Base-by-base conservation (phyloP, 2,113 vertebrate genomes). In the Emberiza fucata region DNA sequence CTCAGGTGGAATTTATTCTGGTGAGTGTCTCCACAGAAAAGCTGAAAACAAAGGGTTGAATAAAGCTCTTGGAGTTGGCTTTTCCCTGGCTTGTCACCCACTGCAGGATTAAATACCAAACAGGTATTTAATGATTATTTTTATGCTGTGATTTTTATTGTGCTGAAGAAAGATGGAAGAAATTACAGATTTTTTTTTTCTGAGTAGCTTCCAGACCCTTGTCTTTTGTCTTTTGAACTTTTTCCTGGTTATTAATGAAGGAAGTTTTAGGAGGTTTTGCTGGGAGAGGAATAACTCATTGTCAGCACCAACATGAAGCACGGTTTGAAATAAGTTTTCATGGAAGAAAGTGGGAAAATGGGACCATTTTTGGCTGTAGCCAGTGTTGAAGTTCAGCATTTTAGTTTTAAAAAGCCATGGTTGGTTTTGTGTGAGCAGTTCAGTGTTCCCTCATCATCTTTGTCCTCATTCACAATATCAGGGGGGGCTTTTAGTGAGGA, bases 1-100 rank as follows among this genome's bases (percentile, higher is more conserved):
- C 92, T 92, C 40, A 10, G 56, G 82, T 89, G 51, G 88, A 85
- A 86, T 78, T 81, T 56, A 42, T 80, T 83, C 76, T 88, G 64
- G 3, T 72, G 59, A 81, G 47, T 40, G 48, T 78, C 85, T 93
- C 51, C 79, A 33, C 40, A 28, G 57, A 65, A 86, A 73, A 75
- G 65, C 56, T 88, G 92, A 51, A 88, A 83, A 61, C 53, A 72
- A 66, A 94, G 28, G 24, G 28, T 54, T 86, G 61, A 51, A 88
- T 24, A 39, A 86, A 86, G 60, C 56, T 70, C 85, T 66, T 6
- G 3, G 85, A 17, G 28, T 23, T 47, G 23, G 25, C 53, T 88
- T 80, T 40, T 23, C 57, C 18, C 57, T 53, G 53, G 11, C 79
- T 65, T 66, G 29, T 69, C 73, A 29, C 37, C 66, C 40, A 6